Evolutionary conservation across 2,113 vertebrate species (phyloP), one percentile per base, ranked within the genome.

Genomic region (Oenanthe melanoleuca): DNA sequence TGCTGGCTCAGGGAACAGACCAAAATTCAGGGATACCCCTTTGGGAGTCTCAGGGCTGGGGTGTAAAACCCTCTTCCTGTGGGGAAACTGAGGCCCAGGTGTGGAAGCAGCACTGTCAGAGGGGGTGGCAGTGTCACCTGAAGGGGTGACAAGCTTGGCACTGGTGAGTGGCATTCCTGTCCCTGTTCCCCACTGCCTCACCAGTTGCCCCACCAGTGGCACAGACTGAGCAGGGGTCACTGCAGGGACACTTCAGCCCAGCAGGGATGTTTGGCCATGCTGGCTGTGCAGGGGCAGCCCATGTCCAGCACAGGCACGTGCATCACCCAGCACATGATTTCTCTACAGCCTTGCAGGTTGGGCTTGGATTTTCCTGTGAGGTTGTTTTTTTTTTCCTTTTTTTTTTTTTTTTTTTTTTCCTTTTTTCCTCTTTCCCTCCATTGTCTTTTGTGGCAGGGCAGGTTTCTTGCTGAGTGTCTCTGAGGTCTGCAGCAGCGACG

Each of bases 391-490:
- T 52, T 28, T 21, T 4, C 12, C 12, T 6, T 18, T 29, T n/a
- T 16, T 7, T 14, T 7, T 37, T 12, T 17, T 20, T 18, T 11
- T 33, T 7, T 7, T 31, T 42, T 72, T 42, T 5, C 0, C 17
- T 31, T 42, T 72, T 42, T 5, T 0, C 17, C 45, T 21, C 15
- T 56, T 81, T 74, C 56, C 67, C 72, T 84, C 25, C 75, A 91
- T 95, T 96, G 88, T 96, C 93, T 97, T 96, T 89, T 94, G 90
- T 81, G 92, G 97, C 25, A 16, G 73, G 95, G 91, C 94, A 89
- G 74, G 63, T 92, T 95, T 80, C 92, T 93, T 88, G 55, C 96
- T 74, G 93, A 60, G 79, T 60, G 37, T 61, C 89, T 88, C 91
- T 80, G 95, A 86, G 96, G 92, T 89, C 91, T 40, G 80, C 97